Evolutionary conservation across 2,797 vertebrate species (phyloP), one percentile per base, ranked within the genome.

Genomic region (Gymnocypris eckloni): DNA sequence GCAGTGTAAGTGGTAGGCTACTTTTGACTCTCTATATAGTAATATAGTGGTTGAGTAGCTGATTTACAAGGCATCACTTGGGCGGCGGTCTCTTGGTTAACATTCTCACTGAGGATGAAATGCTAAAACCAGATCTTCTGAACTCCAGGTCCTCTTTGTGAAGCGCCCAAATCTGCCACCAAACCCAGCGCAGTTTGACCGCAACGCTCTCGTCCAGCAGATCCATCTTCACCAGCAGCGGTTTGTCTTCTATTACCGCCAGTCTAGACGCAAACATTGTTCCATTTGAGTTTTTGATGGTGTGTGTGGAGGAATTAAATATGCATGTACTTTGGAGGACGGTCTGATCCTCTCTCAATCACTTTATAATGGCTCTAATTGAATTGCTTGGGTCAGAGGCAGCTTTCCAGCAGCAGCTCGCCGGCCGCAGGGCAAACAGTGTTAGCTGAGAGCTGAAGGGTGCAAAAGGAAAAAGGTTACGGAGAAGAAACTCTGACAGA

Each of bases 251-350:
- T 54, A 78, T 81, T 71, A 78, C 56, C n/a, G 64, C 77, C 39
- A 13, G 78, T 59, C 48, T 20, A 73, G 88, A 87, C 85, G 81
- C 88, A 89, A 89, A 87, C 70, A 87, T 73, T 43, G 59, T 25
- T 79, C 67, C n/a, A 84, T 84, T 83, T 71, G 78, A 67, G 86
- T 66, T 89, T 89, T 84, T 81, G 80, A 86, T 87, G 59, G 64
- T 50, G 81, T 87, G 66, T 83, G 81, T 86, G 71, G 71, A 81
- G 56, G 73, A 83, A 87, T 89, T 87, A 89, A 89, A 87, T 81
- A 89, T 89, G 88, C 54, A 89, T 89, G 86, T 85, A 78, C 83
- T 89, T 89, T 89, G 79, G 85, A 86, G 85, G 88, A 81, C 79
- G 84, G 83, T 56, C 82, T 87, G 83, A 87, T 86, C 81, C 77